Conservation (phyloP, 2,113 vertebrate species). For the Sebastes schlegelii region DNA sequence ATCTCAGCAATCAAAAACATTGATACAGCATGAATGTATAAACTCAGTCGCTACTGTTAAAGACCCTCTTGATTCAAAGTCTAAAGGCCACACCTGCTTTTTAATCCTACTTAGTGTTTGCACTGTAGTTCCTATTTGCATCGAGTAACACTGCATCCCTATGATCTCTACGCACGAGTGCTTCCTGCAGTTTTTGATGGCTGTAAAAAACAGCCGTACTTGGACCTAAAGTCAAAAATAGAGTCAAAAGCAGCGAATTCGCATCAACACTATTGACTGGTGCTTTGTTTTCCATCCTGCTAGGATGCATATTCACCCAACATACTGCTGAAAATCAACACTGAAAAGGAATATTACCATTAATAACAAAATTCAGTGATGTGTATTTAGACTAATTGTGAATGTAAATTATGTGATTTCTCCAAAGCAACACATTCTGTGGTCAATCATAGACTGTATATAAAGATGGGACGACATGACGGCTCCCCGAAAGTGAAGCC, state of each 20-base stretch:
- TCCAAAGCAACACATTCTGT: neutral
- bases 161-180: neutral
- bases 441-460: no score
- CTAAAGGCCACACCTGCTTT: neutral
- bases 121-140: neutral
- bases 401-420: neutral
- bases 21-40: constrained; percentile 11
- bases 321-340: neutral
- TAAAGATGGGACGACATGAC: no score
- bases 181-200: no score
- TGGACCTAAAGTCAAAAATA: neutral
- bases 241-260: neutral
- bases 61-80: neutral
- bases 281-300: neutral
- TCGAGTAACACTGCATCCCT: neutral
- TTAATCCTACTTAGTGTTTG: neutral
- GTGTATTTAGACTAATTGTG: neutral
- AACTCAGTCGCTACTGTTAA: neutral
- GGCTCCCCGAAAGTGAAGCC: no score
- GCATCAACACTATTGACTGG: neutral
- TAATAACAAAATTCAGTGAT: neutral
- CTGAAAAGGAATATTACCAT: neutral
- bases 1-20: constrained; percentile 19
- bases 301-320: neutral
- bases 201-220: neutral